Evolutionary conservation across 2,113 vertebrate species (phyloP).

Genomic region (Melanerpes formicivorus): DNA sequence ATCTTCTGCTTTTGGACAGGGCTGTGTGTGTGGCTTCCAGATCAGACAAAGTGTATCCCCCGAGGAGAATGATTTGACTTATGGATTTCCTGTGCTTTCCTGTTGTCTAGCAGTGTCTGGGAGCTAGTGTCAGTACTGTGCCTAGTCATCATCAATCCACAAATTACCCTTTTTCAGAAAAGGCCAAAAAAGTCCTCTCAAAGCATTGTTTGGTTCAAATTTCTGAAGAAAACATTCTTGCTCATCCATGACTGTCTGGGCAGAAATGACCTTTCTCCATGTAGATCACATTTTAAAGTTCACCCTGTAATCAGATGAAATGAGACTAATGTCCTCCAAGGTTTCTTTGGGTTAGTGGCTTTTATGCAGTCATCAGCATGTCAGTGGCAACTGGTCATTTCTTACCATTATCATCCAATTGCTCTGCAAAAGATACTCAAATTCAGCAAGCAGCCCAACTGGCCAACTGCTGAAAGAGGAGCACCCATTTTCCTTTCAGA

Average conservation of each 20-base stretch:
- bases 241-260: fast-evolving
- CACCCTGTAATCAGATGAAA: constrained; percentile 13
- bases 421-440: neutral
- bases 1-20: neutral
- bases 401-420: neutral
- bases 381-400: neutral
- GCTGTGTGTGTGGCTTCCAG: constrained; percentile 9
- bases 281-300: neutral
- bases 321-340: neutral
- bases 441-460: neutral
- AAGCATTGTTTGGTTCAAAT: neutral
- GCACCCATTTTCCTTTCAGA: neutral
- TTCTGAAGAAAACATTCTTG: neutral
- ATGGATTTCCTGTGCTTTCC: neutral
- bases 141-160: constrained; percentile 29
- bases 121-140: neutral
- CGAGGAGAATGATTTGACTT: neutral
- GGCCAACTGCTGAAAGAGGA: neutral
- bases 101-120: constrained; percentile 16
- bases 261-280: neutral
- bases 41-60: neutral
- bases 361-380: neutral
- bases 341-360: neutral
- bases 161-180: neutral
- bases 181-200: neutral